These are phyloP conservation scores for Xanthostigma xanthostigma DNA, from an alignment of 2,888 invertebrate species.

Conservation along the genomic window DNA sequence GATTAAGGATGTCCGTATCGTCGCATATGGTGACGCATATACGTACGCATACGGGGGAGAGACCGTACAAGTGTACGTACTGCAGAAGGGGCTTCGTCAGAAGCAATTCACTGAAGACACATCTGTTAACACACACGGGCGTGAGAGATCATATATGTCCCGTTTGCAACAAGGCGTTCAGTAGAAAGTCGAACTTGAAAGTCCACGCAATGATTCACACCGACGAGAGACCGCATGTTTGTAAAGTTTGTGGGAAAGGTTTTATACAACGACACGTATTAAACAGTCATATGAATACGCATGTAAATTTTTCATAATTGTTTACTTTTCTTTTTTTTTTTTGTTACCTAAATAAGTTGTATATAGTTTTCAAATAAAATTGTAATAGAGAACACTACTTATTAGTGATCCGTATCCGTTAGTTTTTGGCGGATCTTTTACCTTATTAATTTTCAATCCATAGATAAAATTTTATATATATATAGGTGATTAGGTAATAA, in stretches of 20 bases:
- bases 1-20: no score
- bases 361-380: no score
- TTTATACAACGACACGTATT: slow-evolving; percentile 8
- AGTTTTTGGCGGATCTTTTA: no score
- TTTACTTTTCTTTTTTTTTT: no score
- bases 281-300: slow-evolving; percentile 6
- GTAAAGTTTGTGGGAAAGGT: slow-evolving; percentile 6
- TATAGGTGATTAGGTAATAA: no score
- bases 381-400: no score
- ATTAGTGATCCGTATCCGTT: no score
- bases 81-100: slow-evolving; percentile 5
- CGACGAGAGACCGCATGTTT: slow-evolving; percentile 7
- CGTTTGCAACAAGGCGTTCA: slow-evolving; percentile 7
- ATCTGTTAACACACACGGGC: slow-evolving; percentile 7
- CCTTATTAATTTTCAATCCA: no score
- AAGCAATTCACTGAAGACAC: not conserved
- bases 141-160: slow-evolving; percentile 7
- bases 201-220: slow-evolving; percentile 8
- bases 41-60: slow-evolving; percentile 6
- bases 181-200: slow-evolving; percentile 6
- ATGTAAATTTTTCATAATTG: not conserved
- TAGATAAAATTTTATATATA: no score
- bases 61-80: slow-evolving; percentile 5
- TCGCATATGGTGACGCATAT: no score
- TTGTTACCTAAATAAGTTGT: no score